Evolutionary conservation across 2,113 vertebrate species (phyloP).

Genomic region (Pituophis catenifer): DNA sequence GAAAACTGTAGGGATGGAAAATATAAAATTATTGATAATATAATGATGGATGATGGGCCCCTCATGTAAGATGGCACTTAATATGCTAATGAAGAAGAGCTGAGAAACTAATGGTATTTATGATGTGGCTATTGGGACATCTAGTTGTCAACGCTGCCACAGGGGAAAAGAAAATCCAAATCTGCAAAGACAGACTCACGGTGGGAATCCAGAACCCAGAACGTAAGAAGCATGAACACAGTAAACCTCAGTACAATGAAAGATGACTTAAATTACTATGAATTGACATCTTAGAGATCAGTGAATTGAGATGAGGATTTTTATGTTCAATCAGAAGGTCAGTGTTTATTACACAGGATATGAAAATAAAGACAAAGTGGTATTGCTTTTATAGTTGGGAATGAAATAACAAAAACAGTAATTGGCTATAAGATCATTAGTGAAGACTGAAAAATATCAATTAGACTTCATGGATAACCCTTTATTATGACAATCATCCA

Average conservation of each 20-base stretch:
- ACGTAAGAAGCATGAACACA: neutral
- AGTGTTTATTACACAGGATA: neutral
- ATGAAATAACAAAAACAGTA: neutral
- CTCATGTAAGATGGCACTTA: neutral
- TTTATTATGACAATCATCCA: no score
- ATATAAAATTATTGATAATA: neutral
- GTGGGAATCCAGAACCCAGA: neutral
- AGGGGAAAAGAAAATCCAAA: neutral
- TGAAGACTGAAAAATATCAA: neutral
- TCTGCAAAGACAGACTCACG: neutral
- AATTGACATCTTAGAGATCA: neutral
- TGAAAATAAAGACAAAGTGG: neutral
- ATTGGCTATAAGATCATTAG: neutral
- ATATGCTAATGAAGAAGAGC: neutral
- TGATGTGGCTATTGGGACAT: neutral
- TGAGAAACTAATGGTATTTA: neutral
- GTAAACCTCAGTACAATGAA: neutral
- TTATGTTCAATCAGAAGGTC: neutral
- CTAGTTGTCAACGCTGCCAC: neutral
- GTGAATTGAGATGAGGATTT: neutral
- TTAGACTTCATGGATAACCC: no score
- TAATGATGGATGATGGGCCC: neutral
- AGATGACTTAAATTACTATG: neutral
- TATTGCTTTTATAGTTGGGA: neutral
- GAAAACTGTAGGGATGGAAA: neutral